Base-by-base conservation (phyloP, 2,113 vertebrate genomes). In the Caranx ignobilis region DNA sequence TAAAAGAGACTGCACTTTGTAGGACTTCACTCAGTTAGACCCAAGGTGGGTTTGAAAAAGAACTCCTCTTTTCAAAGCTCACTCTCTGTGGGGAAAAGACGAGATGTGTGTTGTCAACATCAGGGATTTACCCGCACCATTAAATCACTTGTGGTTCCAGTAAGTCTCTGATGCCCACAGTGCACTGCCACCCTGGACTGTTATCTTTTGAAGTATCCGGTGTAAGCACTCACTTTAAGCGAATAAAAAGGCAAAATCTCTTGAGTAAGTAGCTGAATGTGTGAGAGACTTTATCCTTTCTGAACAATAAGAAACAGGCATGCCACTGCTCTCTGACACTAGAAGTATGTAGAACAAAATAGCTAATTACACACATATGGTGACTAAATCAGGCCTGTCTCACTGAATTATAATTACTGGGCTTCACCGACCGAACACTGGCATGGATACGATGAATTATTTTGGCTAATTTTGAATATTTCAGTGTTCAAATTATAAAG, bases 391-490 rank as follows among this genome's bases (percentile, higher is more conserved):
- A 15, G 64, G 64, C 43, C 48, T 48, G 19, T 48, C 26, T 21
- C 2, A 15, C 62, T 91, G 21, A 85, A 78, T 83, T 55, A 87
- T 84, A 37, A 67, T 85, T 78, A 66, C 32, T 18, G 11, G 45
- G 41, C 43, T 2, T 76, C 69, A 63, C 32, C n/a, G 41, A 59
- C 86, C 90, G 26, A 91, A 91, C 87, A 90, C 90, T 93, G 92
- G n/a, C 92, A 83, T 83, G 66, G 54, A 57, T 66, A 32, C 41
- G 71, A 85, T 92, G 4, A 92, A 91, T 89, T 88, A 91, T 88
- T 86, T 87, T 85, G 39, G 16, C n/a, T 57, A 48, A 81, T 87
- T 80, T 82, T 79, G 11, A 91, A 89, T 90, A 83, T 85, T 87
- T 79, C 31, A 86, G 39, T 9, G 6, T 71, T 77, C 19, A 43